Conservation (phyloP, 2,113 vertebrate species). For the Stercorarius parasiticus region DNA sequence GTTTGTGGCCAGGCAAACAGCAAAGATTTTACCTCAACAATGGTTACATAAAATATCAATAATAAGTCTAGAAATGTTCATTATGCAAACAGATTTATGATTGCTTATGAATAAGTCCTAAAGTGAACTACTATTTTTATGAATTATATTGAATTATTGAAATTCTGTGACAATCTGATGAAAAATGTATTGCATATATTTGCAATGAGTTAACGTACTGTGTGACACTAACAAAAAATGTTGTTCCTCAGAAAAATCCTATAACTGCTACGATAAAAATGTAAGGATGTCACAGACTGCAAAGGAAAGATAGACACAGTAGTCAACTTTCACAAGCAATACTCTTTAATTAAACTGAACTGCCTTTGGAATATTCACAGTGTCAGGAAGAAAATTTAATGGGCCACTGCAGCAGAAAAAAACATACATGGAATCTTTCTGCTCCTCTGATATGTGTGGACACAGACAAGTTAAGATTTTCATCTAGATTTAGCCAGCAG, state of each 20-base stretch:
- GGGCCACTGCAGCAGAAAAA: neutral
- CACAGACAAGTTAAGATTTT: neutral
- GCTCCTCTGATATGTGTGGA: neutral
- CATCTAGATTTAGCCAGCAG: neutral
- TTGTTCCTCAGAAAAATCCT: neutral
- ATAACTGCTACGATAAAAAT: neutral
- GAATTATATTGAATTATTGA: conserved; percentile 9
- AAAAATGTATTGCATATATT: conserved; percentile 20
- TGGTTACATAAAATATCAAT: neutral
- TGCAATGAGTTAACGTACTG: neutral
- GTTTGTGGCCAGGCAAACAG: neutral
- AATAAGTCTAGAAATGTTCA: neutral
- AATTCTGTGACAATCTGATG: neutral
- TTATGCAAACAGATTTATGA: conserved; percentile 1
- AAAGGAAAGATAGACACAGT: neutral
- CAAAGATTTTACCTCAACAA: neutral
- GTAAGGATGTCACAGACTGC: neutral
- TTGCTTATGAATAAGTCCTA: neutral
- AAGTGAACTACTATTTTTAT: conserved; percentile 9
- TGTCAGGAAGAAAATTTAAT: neutral
- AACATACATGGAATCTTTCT: neutral
- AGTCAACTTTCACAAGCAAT: neutral
- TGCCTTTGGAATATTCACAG: conserved; percentile 9
- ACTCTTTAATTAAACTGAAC: neutral
- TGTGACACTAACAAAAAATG: neutral